Base-by-base conservation (phyloP, 1,140 invertebrate species). In the Meloidogyne chitwoodi region DNA sequence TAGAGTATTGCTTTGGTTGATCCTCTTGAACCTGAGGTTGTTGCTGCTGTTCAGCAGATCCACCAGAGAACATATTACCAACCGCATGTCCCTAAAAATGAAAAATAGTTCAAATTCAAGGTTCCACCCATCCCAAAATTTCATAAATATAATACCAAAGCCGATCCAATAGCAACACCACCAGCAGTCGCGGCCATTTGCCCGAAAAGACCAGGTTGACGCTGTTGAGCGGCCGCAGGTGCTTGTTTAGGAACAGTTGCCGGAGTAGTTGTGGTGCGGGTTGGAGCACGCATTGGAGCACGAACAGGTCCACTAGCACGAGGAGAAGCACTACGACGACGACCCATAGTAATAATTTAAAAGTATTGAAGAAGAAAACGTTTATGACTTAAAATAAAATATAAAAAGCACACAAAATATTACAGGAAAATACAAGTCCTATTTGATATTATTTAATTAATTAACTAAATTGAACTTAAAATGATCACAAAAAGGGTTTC, bases 81-180 rank as follows among this genome's bases (percentile, higher is more conserved):
- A 83, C 65, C 26, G 79, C 62, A 69, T 83, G 82, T 0, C 82
- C 81, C 78, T 80, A 56, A 19, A 75, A 73, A 19, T 31, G 8
- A 22, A 19, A 2, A 0, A 1, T 22, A 76, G 24, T 16, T 11
- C n/a, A 38, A 38, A 10, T 38, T 38, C 34, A 38, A 8, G 10
- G 10, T 6, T 75, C 12, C 29, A 16, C 8, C 34, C 19, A 65
- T 12, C 63, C n/a, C 24, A 8, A 48, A 48, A 16, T 26, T 19
- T 76, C 31, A 22, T 67, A 34, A 24, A n/a, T 38, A 22, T 22
- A 24, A 66, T 63, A 62, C 62, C 67, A 87, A 81, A 38, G 86
- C 85, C 19, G 87, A 87, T 6, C 86, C 86, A 71, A 87, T 87
- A 65, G 87, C 87, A 44, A 87, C 87, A 69, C 87, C 87, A 72